Conservation (phyloP, 2,797 vertebrate genomes). For the Melopsittacus undulatus region DNA sequence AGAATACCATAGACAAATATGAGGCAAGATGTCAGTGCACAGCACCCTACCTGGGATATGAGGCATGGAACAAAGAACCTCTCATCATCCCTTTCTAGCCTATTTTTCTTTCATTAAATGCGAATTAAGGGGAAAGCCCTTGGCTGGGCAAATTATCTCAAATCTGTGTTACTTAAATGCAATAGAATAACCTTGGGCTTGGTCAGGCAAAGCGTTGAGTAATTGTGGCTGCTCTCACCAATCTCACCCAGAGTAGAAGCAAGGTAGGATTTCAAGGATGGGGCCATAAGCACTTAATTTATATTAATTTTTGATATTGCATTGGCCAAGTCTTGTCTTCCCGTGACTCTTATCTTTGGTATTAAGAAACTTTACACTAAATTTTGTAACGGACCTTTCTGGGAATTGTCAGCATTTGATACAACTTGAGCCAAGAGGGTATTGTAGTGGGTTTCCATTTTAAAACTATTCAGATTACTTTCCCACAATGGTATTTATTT, state of each 20-base stretch:
- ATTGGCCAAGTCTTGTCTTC: neutral
- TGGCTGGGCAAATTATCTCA: neutral
- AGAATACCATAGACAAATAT: neutral
- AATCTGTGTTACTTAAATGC: neutral
- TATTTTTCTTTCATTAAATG: neutral
- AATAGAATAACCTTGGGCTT: neutral
- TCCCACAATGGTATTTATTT: neutral
- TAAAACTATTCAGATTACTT: neutral
- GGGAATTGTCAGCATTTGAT: neutral
- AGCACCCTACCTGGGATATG: neutral
- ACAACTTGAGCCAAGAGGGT: neutral
- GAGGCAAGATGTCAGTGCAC: neutral
- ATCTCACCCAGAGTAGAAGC: neutral
- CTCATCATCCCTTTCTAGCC: neutral
- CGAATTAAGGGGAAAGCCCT: neutral
- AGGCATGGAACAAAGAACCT: neutral
- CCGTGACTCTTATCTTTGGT: neutral
- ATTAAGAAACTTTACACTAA: neutral
- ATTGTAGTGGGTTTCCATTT: neutral
- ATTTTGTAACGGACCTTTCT: neutral
- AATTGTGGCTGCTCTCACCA: neutral
- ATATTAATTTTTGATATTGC: neutral
- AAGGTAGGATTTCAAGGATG: neutral
- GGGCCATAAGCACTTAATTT: neutral
- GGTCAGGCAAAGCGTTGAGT: neutral